Percentiles rank a stretch among this genome's conserved stretches.
Evolutionary conservation across 1,140 invertebrate genomes (phyloP).

Genomic region (Drosophila teissieri): DNA sequence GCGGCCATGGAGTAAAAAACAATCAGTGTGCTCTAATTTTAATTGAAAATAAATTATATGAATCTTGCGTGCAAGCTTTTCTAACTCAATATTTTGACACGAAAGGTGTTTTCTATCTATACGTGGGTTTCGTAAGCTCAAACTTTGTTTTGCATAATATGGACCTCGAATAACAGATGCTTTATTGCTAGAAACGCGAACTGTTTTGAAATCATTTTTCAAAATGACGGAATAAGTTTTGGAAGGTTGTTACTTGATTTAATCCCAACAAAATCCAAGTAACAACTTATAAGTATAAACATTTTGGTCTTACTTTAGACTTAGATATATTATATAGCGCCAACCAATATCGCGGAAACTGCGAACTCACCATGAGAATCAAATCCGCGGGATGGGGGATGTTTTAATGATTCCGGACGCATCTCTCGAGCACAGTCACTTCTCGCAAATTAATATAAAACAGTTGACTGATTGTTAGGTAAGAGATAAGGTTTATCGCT

Average conservation of each 20-base stretch:
- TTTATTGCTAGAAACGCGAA: too few species aligned
- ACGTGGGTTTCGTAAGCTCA: too few species aligned
- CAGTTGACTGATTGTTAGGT: background rate
- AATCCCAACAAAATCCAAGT: too few species aligned
- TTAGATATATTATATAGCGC: background rate
- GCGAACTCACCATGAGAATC: conserved; percentile 2
- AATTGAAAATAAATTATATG: background rate
- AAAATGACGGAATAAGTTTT: too few species aligned
- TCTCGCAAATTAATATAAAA: conserved; percentile 2
- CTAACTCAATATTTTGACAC: too few species aligned
- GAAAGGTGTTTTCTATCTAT: too few species aligned
- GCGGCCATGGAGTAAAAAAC: conserved; percentile 56
- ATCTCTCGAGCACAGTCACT: conserved; percentile 2
- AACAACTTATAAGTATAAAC: background rate
- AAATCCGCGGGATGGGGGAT: background rate
- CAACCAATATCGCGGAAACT: background rate
- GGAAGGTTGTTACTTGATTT: background rate
- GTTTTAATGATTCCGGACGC: conserved; percentile 6
- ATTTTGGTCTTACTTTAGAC: background rate
- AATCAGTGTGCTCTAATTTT: background rate
- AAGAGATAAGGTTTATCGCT: conserved; percentile 21
- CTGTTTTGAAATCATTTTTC: too few species aligned
- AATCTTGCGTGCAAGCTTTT: too few species aligned
- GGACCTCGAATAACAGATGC: too few species aligned
- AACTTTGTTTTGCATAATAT: too few species aligned